These are phyloP conservation scores for Antrozous pallidus DNA, from an alignment of 2,797 vertebrate genomes.

Conservation along the genomic window DNA sequence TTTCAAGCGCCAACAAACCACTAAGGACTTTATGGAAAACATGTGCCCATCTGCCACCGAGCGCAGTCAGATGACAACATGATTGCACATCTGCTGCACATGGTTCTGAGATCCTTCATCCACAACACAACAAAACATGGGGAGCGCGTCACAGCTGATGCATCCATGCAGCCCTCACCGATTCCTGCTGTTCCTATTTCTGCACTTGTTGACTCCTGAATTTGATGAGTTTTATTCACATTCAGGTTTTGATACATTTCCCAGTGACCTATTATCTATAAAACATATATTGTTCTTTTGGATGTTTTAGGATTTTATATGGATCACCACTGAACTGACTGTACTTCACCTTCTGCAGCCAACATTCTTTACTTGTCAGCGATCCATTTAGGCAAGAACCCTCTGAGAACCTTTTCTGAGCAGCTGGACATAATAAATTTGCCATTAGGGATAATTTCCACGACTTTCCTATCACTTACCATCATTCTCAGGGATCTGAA, in stretches of 20 bases:
- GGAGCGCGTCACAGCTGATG: neutral
- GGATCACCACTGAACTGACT: too few species aligned
- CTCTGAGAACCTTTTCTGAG: neutral
- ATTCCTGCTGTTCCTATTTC: too few species aligned
- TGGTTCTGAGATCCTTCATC: neutral
- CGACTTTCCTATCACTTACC: conserved; percentile 20
- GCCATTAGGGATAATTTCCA: neutral
- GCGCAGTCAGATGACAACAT: neutral
- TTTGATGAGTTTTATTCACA: neutral
- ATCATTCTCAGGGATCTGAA: neutral
- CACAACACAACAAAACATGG: neutral
- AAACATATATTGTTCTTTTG: conserved; percentile 6
- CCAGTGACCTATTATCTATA: neutral
- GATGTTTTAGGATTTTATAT: neutral
- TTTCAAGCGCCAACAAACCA: neutral
- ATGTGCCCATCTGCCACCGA: neutral
- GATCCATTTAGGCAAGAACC: too few species aligned
- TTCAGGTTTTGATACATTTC: neutral
- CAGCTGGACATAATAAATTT: neutral
- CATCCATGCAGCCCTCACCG: neutral
- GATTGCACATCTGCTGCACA: neutral
- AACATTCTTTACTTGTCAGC: neutral
- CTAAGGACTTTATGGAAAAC: neutral
- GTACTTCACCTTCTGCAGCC: too few species aligned
- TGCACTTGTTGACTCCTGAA: neutral